These are phyloP conservation scores for Smittia sp. DNA, from an alignment of 2,888 invertebrate species.

Conservation along the genomic window DNA sequence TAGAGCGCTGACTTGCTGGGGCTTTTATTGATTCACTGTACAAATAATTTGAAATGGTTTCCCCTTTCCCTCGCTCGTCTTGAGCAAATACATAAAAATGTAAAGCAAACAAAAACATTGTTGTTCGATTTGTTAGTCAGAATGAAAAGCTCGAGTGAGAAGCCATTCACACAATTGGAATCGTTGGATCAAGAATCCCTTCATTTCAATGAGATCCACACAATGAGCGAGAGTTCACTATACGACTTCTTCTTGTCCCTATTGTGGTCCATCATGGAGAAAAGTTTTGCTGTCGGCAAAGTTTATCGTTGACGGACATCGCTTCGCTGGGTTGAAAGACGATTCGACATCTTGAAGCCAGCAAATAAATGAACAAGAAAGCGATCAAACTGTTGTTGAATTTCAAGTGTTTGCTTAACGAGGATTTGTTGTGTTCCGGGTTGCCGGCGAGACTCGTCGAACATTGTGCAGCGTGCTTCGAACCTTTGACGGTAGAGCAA, in stretches of 20 bases:
- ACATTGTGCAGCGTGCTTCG: background rate
- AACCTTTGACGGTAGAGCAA: slow-evolving; percentile 1
- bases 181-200: background rate
- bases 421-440: slow-evolving; percentile 1
- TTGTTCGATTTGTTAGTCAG: slow-evolving; percentile 1
- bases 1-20: background rate
- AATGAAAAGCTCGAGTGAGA: background rate
- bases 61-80: too few relatives aligned
- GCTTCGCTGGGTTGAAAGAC: background rate
- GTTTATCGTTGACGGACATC: background rate
- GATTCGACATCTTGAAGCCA: background rate
- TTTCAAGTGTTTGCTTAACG: slow-evolving; percentile 5
- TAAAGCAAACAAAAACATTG: background rate
- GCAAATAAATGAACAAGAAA: slow-evolving; percentile 1
- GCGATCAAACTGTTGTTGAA: background rate
- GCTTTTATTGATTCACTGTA: slow-evolving; percentile 14
- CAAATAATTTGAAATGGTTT: slow-evolving; percentile 8
- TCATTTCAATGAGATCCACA: background rate
- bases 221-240: background rate
- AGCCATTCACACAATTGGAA: slow-evolving; percentile 3
- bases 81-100: background rate
- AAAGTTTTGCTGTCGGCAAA: background rate
- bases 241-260: background rate
- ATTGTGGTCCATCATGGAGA: too few relatives aligned
- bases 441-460: background rate